Conservation (phyloP, 2,888 invertebrate genomes). For the Pecten maximus region DNA sequence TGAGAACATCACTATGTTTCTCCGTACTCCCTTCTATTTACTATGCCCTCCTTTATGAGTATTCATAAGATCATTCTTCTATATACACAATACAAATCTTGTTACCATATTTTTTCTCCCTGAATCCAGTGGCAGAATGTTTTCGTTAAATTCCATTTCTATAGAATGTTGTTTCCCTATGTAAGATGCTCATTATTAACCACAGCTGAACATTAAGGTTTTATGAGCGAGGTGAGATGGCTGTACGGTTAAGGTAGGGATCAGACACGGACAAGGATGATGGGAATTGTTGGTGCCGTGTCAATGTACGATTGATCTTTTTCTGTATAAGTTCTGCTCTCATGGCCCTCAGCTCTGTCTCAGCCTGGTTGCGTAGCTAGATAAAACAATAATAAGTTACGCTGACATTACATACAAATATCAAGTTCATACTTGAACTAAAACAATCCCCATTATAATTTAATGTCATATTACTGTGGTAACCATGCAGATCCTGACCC, state of each 20-base stretch:
- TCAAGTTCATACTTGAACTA: background rate
- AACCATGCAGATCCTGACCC: no score
- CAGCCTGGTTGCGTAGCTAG: slow-evolving; percentile 84
- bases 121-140: background rate
- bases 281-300: slow-evolving; percentile 80
- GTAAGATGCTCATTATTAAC: background rate
- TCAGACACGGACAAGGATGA: slow-evolving; percentile 44
- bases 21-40: background rate
- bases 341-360: slow-evolving; percentile 83
- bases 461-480: no score
- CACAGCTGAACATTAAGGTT: slow-evolving; percentile 46
- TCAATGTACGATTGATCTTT: slow-evolving; percentile 83
- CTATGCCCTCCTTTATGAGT: background rate
- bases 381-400: background rate
- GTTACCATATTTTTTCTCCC: background rate
- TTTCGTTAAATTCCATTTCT: background rate
- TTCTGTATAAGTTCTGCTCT: slow-evolving; percentile 84
- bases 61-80: background rate
- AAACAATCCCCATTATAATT: no score
- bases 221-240: slow-evolving; percentile 61
- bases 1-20: background rate
- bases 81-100: background rate
- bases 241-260: slow-evolving; percentile 44
- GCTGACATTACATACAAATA: background rate
- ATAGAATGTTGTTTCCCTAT: background rate